Conservation (phyloP, 2,797 vertebrate genomes). For the Micrastur ruficollis region DNA sequence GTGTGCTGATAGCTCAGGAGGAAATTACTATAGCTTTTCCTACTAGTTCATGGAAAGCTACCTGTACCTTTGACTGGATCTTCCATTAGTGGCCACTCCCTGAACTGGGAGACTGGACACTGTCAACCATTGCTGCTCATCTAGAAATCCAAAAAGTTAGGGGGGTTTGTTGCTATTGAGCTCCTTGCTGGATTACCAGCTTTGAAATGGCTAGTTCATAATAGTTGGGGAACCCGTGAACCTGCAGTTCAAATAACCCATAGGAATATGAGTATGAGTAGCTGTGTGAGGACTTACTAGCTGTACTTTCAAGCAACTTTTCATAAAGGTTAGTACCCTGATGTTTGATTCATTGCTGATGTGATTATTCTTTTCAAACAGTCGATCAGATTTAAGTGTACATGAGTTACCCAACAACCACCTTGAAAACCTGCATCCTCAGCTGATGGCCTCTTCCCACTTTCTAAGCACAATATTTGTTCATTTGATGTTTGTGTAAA, state of each 20-base stretch:
- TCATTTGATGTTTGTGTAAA: neutral
- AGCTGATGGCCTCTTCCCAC: neutral
- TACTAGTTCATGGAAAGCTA: neutral
- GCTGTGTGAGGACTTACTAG: neutral
- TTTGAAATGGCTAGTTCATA: neutral
- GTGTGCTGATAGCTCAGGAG: neutral
- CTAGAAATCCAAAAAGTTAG: neutral
- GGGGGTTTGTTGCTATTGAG: accelerated
- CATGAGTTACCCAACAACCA: neutral
- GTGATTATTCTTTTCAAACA: neutral
- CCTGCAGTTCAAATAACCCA: neutral
- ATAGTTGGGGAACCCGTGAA: neutral
- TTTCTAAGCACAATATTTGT: neutral
- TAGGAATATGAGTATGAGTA: neutral
- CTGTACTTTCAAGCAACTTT: neutral
- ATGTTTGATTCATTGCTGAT: neutral
- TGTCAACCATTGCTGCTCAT: neutral
- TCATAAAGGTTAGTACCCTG: neutral
- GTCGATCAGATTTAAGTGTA: neutral
- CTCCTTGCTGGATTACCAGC: neutral
- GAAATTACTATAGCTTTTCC: neutral
- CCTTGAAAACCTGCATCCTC: neutral
- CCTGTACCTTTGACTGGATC: neutral
- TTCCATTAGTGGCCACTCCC: neutral
- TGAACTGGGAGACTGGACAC: neutral